These are phyloP conservation scores for Drosophila rubida DNA, from an alignment of 2,888 invertebrate genomes.

Conservation along the genomic window DNA sequence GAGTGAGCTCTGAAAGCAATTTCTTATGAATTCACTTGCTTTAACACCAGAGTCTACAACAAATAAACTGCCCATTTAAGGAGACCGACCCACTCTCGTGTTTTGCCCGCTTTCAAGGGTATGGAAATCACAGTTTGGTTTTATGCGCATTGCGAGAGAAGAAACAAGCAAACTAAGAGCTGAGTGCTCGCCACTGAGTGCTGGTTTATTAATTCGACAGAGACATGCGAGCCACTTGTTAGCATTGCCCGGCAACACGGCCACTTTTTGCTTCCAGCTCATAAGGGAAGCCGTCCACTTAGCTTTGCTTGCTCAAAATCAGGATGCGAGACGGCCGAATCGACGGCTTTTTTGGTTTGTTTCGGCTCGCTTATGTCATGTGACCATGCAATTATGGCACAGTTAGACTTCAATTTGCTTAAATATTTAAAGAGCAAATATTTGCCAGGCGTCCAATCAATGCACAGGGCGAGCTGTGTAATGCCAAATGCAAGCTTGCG, in stretches of 20 bases:
- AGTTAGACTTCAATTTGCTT: conserved; percentile 28
- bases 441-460: conserved; percentile 52
- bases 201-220: conserved; percentile 71
- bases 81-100: not conserved
- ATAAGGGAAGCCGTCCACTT: conserved; percentile 48
- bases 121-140: conserved; percentile 71
- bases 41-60: no score
- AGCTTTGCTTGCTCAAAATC: conserved; percentile 24
- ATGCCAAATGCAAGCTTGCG: not conserved
- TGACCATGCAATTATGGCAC: conserved; percentile 41
- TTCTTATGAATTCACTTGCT: not conserved
- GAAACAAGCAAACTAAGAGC: conserved; percentile 6
- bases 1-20: not conserved
- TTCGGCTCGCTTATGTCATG: conserved; percentile 27
- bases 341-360: conserved; percentile 7
- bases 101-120: not conserved
- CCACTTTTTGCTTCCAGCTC: not conserved
- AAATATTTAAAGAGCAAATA: conserved; percentile 58
- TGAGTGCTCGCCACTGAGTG: conserved; percentile 10
- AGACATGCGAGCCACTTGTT: conserved; percentile 70
- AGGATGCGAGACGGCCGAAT: conserved; percentile 22
- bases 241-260: conserved; percentile 13
- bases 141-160: conserved; percentile 48
- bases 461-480: conserved; percentile 16
- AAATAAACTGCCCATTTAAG: not conserved